Evolutionary conservation across 2,888 invertebrate species (phyloP).

Genomic region (Tuberolachnus salignus): DNA sequence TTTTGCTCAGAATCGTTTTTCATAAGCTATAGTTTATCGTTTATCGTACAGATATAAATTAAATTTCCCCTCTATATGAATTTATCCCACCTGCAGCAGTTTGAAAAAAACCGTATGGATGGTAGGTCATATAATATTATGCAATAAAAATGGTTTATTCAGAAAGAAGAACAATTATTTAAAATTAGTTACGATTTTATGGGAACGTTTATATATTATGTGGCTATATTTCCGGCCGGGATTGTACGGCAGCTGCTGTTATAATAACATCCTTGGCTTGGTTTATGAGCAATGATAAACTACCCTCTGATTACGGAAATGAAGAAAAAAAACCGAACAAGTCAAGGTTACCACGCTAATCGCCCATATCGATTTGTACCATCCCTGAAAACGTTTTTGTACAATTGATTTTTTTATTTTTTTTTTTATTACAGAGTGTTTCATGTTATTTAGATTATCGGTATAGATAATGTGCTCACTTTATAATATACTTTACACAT

Average conservation of each 20-base stretch:
- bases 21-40: too few species aligned
- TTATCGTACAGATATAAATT: too few species aligned
- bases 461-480: too few species aligned
- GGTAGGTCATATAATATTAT: too few species aligned
- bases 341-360: slow-evolving; percentile 33
- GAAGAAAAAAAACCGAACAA: slow-evolving; percentile 38
- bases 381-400: not conserved
- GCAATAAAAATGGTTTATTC: not conserved
- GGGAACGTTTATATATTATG: not conserved
- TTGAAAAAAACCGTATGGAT: too few species aligned
- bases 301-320: slow-evolving; percentile 34
- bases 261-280: slow-evolving; percentile 15
- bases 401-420: slow-evolving; percentile 5
- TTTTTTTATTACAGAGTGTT: not conserved
- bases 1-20: too few species aligned
- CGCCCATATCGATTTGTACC: not conserved
- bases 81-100: too few species aligned
- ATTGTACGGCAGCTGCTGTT: not conserved
- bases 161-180: not conserved
- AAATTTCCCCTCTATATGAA: too few species aligned
- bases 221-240: not conserved
- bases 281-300: slow-evolving; percentile 4
- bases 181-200: not conserved
- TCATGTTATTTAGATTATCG: not conserved
- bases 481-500: too few species aligned